Conservation (phyloP, 1,140 invertebrate genomes). For the Drosophila sucinea region DNA sequence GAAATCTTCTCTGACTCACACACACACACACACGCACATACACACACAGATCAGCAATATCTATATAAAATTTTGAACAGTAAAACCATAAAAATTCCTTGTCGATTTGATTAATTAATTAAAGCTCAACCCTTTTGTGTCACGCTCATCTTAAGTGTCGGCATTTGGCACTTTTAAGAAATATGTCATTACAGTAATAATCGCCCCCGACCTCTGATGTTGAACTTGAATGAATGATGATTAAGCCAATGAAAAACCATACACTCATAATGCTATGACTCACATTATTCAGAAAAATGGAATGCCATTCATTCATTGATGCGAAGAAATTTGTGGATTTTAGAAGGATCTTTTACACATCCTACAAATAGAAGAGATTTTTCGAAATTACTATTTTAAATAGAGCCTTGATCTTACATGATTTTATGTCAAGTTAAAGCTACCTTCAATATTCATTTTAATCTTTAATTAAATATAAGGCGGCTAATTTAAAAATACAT, state of each 20-base stretch:
- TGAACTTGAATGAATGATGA: conserved; percentile 69
- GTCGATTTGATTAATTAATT: conserved; percentile 81
- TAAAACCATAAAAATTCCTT: conserved; percentile 56
- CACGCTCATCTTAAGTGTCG: conserved; percentile 54
- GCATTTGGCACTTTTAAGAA: conserved; percentile 59
- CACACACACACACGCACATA: conserved; percentile 2
- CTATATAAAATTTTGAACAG: neutral
- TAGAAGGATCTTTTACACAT: too few species aligned
- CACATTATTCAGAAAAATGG: conserved; percentile 4
- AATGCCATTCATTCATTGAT: too few species aligned
- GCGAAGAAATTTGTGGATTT: too few species aligned
- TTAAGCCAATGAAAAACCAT: conserved; percentile 48
- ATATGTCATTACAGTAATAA: conserved; percentile 58
- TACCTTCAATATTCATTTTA: too few species aligned
- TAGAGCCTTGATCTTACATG: too few species aligned
- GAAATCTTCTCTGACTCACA: conserved; percentile 41
- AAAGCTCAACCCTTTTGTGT: conserved; percentile 69
- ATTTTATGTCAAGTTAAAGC: too few species aligned
- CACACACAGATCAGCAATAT: too few species aligned
- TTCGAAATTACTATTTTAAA: too few species aligned
- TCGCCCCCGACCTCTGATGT: conserved; percentile 55
- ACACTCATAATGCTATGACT: conserved; percentile 20
- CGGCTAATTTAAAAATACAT: too few species aligned
- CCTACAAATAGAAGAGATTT: too few species aligned
- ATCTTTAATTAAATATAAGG: too few species aligned